These are phyloP conservation scores for Danaus plexippus DNA, from an alignment of 1,140 invertebrate genomes.

Conservation along the genomic window DNA sequence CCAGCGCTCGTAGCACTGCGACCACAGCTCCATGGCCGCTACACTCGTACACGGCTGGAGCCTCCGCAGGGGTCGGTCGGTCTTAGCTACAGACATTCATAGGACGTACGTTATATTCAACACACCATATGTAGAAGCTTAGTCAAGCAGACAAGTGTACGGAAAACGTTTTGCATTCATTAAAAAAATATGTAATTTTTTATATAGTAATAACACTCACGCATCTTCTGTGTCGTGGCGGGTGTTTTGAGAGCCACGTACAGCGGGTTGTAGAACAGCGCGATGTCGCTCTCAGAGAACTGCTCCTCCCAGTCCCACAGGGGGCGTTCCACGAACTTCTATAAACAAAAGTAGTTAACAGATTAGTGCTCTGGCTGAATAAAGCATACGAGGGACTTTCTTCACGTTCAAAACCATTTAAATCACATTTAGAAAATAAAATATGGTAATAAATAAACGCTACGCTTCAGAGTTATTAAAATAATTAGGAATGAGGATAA, in stretches of 20 bases:
- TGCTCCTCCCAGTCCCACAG: conserved; percentile 91
- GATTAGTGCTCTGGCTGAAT: no score
- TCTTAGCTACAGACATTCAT: conserved; percentile 1
- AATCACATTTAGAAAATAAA: no score
- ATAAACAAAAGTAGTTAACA: conserved; percentile 20
- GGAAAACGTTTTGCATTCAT: no score
- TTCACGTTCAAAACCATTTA: no score
- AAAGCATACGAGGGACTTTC: no score
- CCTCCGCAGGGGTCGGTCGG: conserved; percentile 7
- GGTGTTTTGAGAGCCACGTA: conserved; percentile 33
- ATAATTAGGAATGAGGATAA: no score
- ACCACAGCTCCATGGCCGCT: conserved; percentile 83
- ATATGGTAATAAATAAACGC: no score
- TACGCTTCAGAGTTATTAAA: no score
- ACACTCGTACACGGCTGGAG: conserved; percentile 73
- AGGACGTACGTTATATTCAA: background rate
- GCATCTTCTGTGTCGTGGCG: conserved; percentile 41
- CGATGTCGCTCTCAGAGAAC: conserved; percentile 82
- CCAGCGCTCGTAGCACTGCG: conserved; percentile 92
- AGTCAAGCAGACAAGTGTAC: no score
- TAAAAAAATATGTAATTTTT: no score
- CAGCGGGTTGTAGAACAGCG: conserved; percentile 85
- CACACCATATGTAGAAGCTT: no score
- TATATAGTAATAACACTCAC: conserved; percentile 28
- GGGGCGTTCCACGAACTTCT: conserved; percentile 76